Evolutionary conservation across 2,113 vertebrate species (phyloP), one percentile per base, ranked within the genome.

Genomic region (Galbula dea): DNA sequence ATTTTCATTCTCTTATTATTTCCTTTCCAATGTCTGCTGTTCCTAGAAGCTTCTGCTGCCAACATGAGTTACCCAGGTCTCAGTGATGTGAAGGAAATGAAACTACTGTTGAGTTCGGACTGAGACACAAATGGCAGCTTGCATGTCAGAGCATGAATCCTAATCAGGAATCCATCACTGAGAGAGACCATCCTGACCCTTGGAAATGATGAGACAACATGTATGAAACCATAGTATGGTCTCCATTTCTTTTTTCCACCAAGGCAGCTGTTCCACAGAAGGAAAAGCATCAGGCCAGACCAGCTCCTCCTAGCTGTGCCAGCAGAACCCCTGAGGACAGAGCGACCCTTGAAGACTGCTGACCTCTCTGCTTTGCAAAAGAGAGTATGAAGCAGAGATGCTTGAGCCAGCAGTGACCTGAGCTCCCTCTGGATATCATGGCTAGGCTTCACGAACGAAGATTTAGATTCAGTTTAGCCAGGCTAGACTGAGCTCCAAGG

Each of bases 41-140:
- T 94, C 89, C 82, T 88, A 83, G 49, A 95, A 90, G 72, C 73
- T 81, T 54, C 57, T 85, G 55, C 68, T 89, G 83, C 72, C 55
- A 79, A n/a, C 16, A 34, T 0, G 23, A 49, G 49, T 34, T 68
- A 22, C 54, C 36, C 3, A 26, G 17, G n/a, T 45, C 67, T 76
- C 43, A 74, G 39, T 20, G 45, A 69, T 1, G 4, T 59, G 59
- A 59, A 46, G 68, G 48, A 93, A 94, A 68, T 3, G 22, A 36
- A 59, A 36, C 59, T 71, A 22, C 19, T 65, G 21, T 29, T 74
- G 66, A 37, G 26, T 72, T 51, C 54, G 66, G 54, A 63, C 46
- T 39, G n/a, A 65, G 65, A 86, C 29, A 58, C 6, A 30, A 90
- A 29, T 0, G 2, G n/a, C 49, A 49, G 34, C 46, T 46, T 30